Evolutionary conservation across 2,113 vertebrate genomes (phyloP).

Genomic region (Phylloscopus trochilus): DNA sequence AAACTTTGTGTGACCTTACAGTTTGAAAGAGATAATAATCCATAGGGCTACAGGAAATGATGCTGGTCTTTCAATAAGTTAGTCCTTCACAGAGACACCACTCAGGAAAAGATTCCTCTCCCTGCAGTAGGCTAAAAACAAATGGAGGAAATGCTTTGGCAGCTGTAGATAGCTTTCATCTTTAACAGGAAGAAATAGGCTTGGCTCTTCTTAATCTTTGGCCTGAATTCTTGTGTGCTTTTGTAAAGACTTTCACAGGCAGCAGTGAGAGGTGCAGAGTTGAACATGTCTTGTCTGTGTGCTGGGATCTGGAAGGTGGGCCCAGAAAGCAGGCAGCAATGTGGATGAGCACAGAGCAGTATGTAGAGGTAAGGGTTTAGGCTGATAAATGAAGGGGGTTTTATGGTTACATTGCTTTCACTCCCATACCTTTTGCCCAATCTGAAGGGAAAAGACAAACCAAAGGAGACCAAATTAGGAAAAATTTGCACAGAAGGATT

Average conservation of each 20-base stretch:
- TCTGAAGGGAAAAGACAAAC: not conserved
- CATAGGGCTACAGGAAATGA: not conserved
- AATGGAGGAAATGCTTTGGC: slow-evolving; percentile 26
- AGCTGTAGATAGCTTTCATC: not conserved
- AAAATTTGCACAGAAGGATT: not conserved
- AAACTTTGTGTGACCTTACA: not conserved
- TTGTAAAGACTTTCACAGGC: not conserved
- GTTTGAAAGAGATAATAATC: not conserved
- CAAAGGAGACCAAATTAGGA: not conserved
- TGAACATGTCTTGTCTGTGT: not conserved
- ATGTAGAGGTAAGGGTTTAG: not conserved
- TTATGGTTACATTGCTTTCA: not conserved
- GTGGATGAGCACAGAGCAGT: not conserved
- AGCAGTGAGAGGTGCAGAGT: not conserved
- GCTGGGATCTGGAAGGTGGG: not conserved
- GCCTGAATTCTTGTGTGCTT: not conserved
- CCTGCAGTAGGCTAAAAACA: not conserved
- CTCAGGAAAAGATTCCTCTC: not conserved
- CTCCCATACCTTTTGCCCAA: not conserved
- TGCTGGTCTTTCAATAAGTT: not conserved
- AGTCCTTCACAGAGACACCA: not conserved
- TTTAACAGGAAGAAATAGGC: slow-evolving; percentile 1
- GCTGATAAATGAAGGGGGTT: not conserved
- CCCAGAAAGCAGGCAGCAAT: not conserved
- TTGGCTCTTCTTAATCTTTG: not conserved